Percentiles rank a stretch among this genome's conserved stretches.
Conservation (phyloP, 2,113 vertebrate species). For the Halcyon senegalensis region DNA sequence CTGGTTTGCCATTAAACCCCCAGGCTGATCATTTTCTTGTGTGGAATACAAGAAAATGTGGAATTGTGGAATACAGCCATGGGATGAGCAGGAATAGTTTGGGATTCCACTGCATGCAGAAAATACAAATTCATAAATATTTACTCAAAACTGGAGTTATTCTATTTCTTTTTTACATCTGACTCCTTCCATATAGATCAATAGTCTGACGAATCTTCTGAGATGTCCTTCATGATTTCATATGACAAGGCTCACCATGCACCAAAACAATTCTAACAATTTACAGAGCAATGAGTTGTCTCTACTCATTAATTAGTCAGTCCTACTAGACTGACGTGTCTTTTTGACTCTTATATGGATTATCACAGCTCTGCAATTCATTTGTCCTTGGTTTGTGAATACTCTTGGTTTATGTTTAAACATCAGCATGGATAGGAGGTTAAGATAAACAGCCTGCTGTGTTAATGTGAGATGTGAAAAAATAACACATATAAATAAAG, state of each 20-base stretch:
- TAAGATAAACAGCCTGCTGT: background rate
- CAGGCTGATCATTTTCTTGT: background rate
- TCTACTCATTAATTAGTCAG: background rate
- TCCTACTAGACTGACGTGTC: background rate
- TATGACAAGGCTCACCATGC: background rate
- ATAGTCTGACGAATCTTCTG: background rate
- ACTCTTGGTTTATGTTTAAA: background rate
- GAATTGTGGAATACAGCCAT: background rate
- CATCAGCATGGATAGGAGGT: background rate
- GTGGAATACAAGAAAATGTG: background rate
- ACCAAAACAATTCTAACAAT: background rate
- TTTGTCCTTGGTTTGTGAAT: background rate
- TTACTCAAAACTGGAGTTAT: background rate
- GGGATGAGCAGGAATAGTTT: background rate
- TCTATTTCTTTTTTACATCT: background rate
- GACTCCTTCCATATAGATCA: background rate
- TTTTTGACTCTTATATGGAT: background rate
- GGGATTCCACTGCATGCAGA: background rate
- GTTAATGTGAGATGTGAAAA: slow-evolving; percentile 3
- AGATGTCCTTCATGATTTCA: background rate
- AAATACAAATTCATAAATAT: background rate
- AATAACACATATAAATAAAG: background rate
- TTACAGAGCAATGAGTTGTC: background rate
- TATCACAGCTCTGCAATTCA: background rate
- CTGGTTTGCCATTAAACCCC: background rate